Base-by-base conservation (phyloP, 2,113 vertebrate genomes). In the Callaeas wilsoni region DNA sequence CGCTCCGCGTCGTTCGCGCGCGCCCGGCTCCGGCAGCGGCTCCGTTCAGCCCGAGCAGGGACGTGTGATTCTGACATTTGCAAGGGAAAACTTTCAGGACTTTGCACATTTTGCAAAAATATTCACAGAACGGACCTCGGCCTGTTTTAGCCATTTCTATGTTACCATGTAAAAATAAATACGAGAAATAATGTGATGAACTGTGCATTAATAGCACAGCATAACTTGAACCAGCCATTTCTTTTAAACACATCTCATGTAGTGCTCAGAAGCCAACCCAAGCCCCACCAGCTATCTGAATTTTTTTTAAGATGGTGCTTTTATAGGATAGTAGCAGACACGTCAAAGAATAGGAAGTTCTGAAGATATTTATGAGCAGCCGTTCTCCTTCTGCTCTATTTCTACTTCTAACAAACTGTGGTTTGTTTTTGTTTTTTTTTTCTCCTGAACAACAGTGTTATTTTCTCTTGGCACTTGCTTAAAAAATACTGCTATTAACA, bases 401-500 rank as follows among this genome's bases (percentile, higher is more conserved):
- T 89, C 89, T 90, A 64, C 92, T 94, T 94, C 94, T 96, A 92
- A 91, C 64, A 60, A 77, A 78, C 75, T 42, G 76, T 37, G 30
- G 42, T 90, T 73, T 84, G 39, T 19, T 62, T 29, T 53, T 30
- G 9, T 5, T 13, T 86, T 62, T 84, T 27, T 42, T 82, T 4
- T 1, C 2, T 10, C 86, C 87, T 26, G 41, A 95, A 96, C 87
- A 97, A 98, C 95, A 96, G 97, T 96, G 95, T 89, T 97, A 78
- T 93, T 97, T 95, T 89, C 60, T 59, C 55, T 93, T 74, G 80
- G 92, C 80, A 91, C 57, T 91, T 85, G 90, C 90, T 94, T 23
- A 57, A 70, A 92, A 94, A 90, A 88, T 77, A 84, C 75, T 90
- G 95, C 96, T 97, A 97, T 97, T 98, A 98, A 98, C 97, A 97